phyloP scores from a whole-genome alignment of 2,888 invertebrate species.

The Hipparchia semele region DNA sequence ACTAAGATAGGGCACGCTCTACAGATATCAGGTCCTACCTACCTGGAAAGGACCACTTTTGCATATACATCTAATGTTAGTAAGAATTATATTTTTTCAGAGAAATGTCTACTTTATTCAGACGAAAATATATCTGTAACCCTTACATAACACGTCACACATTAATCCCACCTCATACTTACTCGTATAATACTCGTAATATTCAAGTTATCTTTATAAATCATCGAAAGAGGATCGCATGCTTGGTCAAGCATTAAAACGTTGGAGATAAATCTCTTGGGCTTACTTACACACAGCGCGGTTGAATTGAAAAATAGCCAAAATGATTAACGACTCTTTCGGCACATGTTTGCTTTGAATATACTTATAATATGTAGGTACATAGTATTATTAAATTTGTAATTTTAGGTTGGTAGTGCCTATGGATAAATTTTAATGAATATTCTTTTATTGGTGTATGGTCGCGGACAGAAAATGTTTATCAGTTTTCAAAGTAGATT shows the following conservation, averaged over 20 bases:
- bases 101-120: no score
- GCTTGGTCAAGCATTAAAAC: constrained; percentile 18
- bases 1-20: no score
- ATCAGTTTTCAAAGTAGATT: no score
- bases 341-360: constrained; percentile 19
- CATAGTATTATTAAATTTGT: not conserved
- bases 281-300: constrained; percentile 18
- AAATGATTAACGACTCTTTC: constrained; percentile 19
- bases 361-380: not conserved
- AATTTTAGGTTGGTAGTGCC: no score
- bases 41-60: no score
- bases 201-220: constrained; percentile 17
- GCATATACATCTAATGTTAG: no score
- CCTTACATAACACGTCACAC: constrained; percentile 1
- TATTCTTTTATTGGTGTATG: no score
- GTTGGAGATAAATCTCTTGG: constrained; percentile 23
- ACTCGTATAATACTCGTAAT: not conserved
- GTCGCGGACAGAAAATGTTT: no score
- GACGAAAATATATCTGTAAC: no score
- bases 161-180: not conserved
- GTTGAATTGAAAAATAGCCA: constrained; percentile 21
- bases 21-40: no score
- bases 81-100: no score
- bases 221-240: constrained; percentile 17
- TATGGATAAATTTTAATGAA: no score